These are phyloP conservation scores for Pantelozetes paolii DNA, from an alignment of 2,888 invertebrate species.

Conservation along the genomic window DNA sequence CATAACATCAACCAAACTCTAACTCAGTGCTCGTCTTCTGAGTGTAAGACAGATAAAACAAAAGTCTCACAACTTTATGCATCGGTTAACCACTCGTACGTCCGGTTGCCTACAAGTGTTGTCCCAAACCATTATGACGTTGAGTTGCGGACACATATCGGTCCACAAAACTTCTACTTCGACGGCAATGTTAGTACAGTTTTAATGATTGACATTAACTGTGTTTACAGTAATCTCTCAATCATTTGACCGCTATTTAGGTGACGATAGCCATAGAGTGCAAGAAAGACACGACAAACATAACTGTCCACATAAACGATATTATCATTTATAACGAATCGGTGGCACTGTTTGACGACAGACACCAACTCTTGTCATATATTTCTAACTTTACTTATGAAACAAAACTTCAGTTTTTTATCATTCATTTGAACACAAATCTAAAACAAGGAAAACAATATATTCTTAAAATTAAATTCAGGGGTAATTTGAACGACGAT, in stretches of 20 bases:
- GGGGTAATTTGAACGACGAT: slow-evolving; percentile 68
- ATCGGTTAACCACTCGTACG: neutral
- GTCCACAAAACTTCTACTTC: slow-evolving; percentile 44
- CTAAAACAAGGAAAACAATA: slow-evolving; percentile 63
- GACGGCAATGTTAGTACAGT: slow-evolving; percentile 40
- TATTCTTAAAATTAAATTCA: slow-evolving; percentile 64
- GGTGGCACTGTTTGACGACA: slow-evolving; percentile 50
- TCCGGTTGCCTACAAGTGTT: slow-evolving; percentile 41
- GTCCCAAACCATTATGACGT: slow-evolving; percentile 45
- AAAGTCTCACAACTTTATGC: slow-evolving; percentile 1
- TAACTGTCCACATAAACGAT: slow-evolving; percentile 71
- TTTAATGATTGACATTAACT: neutral
- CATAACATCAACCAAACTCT: neutral
- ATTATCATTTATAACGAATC: slow-evolving; percentile 62
- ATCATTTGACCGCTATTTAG: neutral
- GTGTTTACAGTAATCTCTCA: neutral
- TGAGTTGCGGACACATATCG: slow-evolving; percentile 43
- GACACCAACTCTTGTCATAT: neutral
- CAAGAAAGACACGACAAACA: slow-evolving; percentile 61
- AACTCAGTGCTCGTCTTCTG: neutral
- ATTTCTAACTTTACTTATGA: slow-evolving; percentile 14
- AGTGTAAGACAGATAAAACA: slow-evolving; percentile 2
- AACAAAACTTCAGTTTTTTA: slow-evolving; percentile 61
- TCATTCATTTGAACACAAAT: slow-evolving; percentile 61
- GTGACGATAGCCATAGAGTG: slow-evolving; percentile 57